Base-by-base conservation (phyloP, 2,113 vertebrate species). In the Vidua macroura region DNA sequence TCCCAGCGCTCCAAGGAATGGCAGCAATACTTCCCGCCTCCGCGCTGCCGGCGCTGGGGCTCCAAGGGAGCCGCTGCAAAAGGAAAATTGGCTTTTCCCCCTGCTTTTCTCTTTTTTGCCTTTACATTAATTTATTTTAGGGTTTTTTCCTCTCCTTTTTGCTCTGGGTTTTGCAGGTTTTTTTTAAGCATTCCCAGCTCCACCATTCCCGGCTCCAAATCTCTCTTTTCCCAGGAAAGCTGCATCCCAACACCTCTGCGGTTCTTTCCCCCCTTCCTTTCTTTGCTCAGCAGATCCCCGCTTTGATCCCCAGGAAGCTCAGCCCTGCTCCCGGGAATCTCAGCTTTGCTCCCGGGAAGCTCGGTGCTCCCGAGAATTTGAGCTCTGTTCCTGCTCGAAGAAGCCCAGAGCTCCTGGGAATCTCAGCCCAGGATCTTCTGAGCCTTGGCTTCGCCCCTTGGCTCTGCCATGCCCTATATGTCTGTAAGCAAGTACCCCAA, bases 1-100 rank as follows among this genome's bases (percentile, higher is more conserved):
- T 99, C 99, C 98, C 98, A 97, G 92, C 98, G 99, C 98, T 98
- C 98, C 98, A 93, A 97, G 99, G 99, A 99, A 98, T 98, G 98
- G 98, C 98, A 98, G 98, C 98, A 98, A 98, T 98, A 96, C 98
- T 98, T 98, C 98, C 98, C 95, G 98, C 98, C 78, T 56, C 95
- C 98, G 92, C 91, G 85, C 98, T 98, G 98, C 21, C n/a, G 49
- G 39, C 21, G 25, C 77, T 66, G 49, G 27, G 77, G 77, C 51
- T 80, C 77, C 52, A 67, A 33, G 70, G 70, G 70, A 75, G 70
- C 52, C 60, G 70, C 60, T 41, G 83, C 24, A 98, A 98, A 98
- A 98, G 97, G 96, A 97, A 97, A 98, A 98, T 98, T 97, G 43
- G 15, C 43, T 41, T 75, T 66, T 4, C 55, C 23, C 22, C 22